These are phyloP conservation scores for Otus sunia DNA, from an alignment of 2,113 vertebrate genomes.

Conservation along the genomic window DNA sequence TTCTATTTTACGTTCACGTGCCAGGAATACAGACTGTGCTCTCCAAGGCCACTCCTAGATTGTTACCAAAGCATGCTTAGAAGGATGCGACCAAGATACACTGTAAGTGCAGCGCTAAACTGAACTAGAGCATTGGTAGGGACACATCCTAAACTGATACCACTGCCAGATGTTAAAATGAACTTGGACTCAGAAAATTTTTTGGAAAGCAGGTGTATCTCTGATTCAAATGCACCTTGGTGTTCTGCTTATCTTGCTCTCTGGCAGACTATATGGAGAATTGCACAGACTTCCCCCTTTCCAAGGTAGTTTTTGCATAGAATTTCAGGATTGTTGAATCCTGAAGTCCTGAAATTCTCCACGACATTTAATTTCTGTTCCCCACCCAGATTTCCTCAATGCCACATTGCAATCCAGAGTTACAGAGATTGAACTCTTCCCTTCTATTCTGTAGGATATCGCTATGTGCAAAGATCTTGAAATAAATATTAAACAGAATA, in stretches of 20 bases:
- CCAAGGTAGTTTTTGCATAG: neutral
- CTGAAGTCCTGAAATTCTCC: neutral
- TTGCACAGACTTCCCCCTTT: accelerated
- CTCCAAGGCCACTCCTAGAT: neutral
- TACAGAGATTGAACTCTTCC: neutral
- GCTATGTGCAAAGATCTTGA: neutral
- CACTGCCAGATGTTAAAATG: neutral
- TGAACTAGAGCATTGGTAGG: neutral
- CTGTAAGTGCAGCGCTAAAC: neutral
- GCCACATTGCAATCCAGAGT: neutral
- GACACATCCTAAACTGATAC: neutral
- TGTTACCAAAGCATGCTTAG: neutral
- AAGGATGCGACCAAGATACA: neutral
- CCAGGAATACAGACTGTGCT: neutral
- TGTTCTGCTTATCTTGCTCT: neutral
- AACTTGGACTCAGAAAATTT: neutral
- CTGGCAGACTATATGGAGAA: neutral
- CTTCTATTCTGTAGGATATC: neutral
- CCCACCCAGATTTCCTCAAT: neutral
- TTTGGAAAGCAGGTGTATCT: neutral
- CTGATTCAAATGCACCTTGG: neutral
- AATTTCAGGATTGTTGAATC: neutral
- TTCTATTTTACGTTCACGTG: neutral
- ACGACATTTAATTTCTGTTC: neutral
- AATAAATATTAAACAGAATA: neutral